Evolutionary conservation across 2,888 invertebrate genomes (phyloP).

Genomic region (Miltochrista miniata): DNA sequence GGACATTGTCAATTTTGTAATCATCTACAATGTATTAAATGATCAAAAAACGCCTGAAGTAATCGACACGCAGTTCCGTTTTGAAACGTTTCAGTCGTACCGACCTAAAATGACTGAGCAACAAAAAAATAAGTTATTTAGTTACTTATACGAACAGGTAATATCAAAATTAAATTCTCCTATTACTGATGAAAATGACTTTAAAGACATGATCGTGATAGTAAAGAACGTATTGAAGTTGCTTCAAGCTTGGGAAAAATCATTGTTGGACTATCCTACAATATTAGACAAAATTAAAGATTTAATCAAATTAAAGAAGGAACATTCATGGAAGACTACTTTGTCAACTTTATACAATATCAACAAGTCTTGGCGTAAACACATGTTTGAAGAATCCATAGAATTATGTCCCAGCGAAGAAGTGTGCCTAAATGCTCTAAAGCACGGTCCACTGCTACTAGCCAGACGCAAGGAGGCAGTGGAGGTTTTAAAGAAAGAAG

Average conservation of each 20-base stretch:
- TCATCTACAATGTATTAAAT: constrained; percentile 49
- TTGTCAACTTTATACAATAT: constrained; percentile 53
- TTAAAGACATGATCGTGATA: neutral
- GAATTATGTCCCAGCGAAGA: constrained; percentile 47
- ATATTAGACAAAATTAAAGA: constrained; percentile 52
- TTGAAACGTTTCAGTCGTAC: constrained; percentile 22
- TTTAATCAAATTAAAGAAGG: constrained; percentile 44
- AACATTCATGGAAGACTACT: constrained; percentile 44
- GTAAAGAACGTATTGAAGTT: constrained; percentile 37
- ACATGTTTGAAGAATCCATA: constrained; percentile 63
- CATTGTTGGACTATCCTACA: constrained; percentile 48
- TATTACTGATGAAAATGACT: neutral
- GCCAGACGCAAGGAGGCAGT: constrained; percentile 41
- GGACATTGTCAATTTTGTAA: constrained; percentile 41
- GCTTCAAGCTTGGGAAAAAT: constrained; percentile 55
- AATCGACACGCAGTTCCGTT: constrained; percentile 9
- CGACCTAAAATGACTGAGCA: constrained; percentile 40
- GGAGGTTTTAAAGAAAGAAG: constrained; percentile 40
- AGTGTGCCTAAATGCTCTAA: constrained; percentile 61
- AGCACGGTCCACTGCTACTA: constrained; percentile 59
- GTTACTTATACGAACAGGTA: constrained; percentile 45
- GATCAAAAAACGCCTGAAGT: constrained; percentile 20
- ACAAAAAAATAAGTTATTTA: constrained; percentile 52
- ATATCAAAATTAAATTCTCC: constrained; percentile 33
- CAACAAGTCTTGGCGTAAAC: constrained; percentile 61